phyloP scores from a whole-genome alignment of 2,113 vertebrate genomes.

The Psephotus haematonotus region DNA sequence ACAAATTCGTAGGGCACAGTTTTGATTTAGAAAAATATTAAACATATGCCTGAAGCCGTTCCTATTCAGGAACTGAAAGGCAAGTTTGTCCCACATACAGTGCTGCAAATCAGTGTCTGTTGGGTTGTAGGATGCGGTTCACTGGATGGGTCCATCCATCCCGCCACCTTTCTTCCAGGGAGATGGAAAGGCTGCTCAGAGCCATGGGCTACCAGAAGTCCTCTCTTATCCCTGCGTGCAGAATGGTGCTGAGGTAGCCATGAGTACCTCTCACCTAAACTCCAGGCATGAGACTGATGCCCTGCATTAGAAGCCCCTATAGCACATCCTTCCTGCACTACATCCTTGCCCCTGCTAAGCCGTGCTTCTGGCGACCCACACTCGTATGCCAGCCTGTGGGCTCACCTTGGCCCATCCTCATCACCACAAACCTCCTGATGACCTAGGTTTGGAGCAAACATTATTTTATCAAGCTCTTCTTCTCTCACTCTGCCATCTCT shows the following conservation, averaged over 20 bases:
- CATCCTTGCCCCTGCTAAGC: neutral
- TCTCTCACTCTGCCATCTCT: neutral
- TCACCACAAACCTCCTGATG: neutral
- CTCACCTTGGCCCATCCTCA: neutral
- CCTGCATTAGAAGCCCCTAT: neutral
- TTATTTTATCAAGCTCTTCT: neutral
- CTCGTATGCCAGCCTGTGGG: accelerated
- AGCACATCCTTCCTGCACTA: neutral
- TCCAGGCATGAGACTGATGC: neutral
- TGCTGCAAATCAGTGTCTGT: neutral
- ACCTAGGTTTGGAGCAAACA: neutral
- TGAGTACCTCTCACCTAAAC: neutral
- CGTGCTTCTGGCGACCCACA: neutral
- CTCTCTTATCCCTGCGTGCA: neutral
- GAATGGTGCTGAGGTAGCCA: neutral
- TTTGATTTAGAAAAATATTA: neutral
- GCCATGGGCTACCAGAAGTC: neutral
- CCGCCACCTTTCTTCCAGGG: neutral
- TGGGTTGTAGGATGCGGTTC: neutral
- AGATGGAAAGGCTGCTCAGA: neutral
- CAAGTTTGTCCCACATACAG: neutral
- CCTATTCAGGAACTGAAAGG: neutral
- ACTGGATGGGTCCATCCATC: no score
- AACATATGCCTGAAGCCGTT: neutral
- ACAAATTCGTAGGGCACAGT: neutral